These are phyloP conservation scores for Leucophenga maculata DNA, from an alignment of 2,888 invertebrate species.

Conservation along the genomic window DNA sequence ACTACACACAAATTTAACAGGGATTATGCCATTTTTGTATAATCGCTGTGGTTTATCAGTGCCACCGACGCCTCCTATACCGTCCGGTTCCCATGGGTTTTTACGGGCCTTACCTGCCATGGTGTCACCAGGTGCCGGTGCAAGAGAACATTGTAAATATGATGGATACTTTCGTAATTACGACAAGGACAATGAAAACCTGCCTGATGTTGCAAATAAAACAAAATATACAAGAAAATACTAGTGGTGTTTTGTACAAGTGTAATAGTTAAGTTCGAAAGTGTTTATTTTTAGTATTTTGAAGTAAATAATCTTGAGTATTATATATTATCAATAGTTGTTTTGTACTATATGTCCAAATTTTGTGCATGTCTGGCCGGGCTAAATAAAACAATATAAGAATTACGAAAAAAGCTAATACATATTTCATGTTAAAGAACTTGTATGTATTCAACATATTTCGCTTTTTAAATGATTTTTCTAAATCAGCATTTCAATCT, in stretches of 20 bases:
- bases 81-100: slow-evolving; percentile 70
- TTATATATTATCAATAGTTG: neutral
- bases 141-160: slow-evolving; percentile 62
- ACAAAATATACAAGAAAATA: slow-evolving; percentile 32
- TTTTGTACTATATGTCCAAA: neutral
- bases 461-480: too few relatives aligned
- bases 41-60: slow-evolving; percentile 68
- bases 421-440: neutral
- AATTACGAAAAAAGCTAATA: neutral
- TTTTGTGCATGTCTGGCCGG: slow-evolving; percentile 14
- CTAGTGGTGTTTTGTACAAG: slow-evolving; percentile 6
- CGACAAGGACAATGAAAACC: slow-evolving; percentile 49
- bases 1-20: slow-evolving; percentile 70
- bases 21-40: slow-evolving; percentile 70
- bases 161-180: slow-evolving; percentile 56
- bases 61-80: slow-evolving; percentile 70
- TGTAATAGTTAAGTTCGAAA: slow-evolving; percentile 14
- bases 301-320: neutral
- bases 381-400: slow-evolving; percentile 10
- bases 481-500: too few relatives aligned
- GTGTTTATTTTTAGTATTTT: neutral
- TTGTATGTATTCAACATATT: too few relatives aligned
- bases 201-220: slow-evolving; percentile 23
- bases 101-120: slow-evolving; percentile 70
- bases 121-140: slow-evolving; percentile 56